Percentiles rank a stretch among this genome's conserved stretches.
Evolutionary conservation across 2,797 vertebrate genomes (phyloP).

Genomic region (Sternarchorhynchus goeldii): DNA sequence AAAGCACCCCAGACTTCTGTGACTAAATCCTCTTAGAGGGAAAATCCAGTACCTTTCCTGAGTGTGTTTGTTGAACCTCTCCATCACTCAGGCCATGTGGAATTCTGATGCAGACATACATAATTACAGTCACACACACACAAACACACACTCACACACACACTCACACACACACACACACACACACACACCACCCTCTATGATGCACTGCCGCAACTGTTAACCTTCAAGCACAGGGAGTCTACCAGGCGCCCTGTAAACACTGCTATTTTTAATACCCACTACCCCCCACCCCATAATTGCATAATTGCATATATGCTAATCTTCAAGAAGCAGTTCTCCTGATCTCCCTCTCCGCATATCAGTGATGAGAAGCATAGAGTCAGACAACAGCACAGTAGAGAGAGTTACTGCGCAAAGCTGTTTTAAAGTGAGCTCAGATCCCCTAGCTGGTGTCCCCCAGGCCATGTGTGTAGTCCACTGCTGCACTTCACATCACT

Average conservation of each 20-base stretch:
- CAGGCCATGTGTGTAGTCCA: slow-evolving; percentile 3
- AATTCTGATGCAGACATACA: neutral
- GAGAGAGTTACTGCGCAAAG: slow-evolving; percentile 25
- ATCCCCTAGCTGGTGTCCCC: slow-evolving; percentile 9
- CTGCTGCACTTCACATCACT: slow-evolving; percentile 6
- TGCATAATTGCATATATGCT: slow-evolving; percentile 69
- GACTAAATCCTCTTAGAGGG: slow-evolving; percentile 11
- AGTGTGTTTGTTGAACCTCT: neutral
- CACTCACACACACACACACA: neutral
- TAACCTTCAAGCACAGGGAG: slow-evolving; percentile 58
- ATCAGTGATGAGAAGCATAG: slow-evolving; percentile 35
- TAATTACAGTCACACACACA: neutral
- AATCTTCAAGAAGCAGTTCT: slow-evolving; percentile 58
- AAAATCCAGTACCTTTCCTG: slow-evolving; percentile 3
- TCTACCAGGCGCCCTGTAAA: slow-evolving; percentile 50
- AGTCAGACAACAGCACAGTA: slow-evolving; percentile 25
- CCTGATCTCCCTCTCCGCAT: slow-evolving; percentile 22
- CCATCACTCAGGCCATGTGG: neutral
- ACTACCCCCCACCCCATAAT: slow-evolving; percentile 68
- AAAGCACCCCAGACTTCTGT: slow-evolving; percentile 16
- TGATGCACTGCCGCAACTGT: slow-evolving; percentile 49
- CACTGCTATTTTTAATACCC: slow-evolving; percentile 68
- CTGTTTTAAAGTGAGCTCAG: slow-evolving; percentile 33
- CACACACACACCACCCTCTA: neutral
- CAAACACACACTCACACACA: neutral